These are phyloP conservation scores for Melipona quadrifasciata DNA, from an alignment of 1,140 invertebrate genomes.

Conservation along the genomic window DNA sequence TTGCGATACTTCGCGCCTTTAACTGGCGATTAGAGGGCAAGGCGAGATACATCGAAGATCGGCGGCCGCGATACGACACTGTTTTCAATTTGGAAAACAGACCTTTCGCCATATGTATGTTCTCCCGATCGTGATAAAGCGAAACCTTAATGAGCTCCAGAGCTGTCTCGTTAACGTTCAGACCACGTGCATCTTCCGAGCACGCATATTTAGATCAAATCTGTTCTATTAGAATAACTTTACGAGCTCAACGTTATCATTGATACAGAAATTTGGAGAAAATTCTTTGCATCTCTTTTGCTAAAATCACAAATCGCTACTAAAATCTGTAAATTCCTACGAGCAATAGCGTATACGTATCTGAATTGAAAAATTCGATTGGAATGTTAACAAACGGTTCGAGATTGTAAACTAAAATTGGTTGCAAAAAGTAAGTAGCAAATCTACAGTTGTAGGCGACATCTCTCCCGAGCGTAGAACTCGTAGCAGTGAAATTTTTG, in stretches of 20 bases:
- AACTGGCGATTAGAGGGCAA: slow-evolving; percentile 64
- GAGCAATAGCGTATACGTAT: too few relatives aligned
- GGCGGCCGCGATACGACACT: slow-evolving; percentile 42
- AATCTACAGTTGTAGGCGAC: slow-evolving; percentile 45
- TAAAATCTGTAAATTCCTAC: too few relatives aligned
- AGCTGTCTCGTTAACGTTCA: slow-evolving; percentile 61
- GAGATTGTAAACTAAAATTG: slow-evolving; percentile 51
- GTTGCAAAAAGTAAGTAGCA: slow-evolving; percentile 56
- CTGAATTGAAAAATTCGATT: background rate
- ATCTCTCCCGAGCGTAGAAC: background rate
- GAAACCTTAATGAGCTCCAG: slow-evolving; percentile 45
- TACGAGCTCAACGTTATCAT: background rate
- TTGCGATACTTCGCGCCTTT: slow-evolving; percentile 30
- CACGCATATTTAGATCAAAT: slow-evolving; percentile 32
- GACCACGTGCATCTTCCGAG: slow-evolving; percentile 16
- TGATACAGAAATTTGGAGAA: background rate
- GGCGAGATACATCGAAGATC: slow-evolving; percentile 38
- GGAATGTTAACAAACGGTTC: slow-evolving; percentile 9
- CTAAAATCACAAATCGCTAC: too few relatives aligned
- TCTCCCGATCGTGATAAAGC: slow-evolving; percentile 59
- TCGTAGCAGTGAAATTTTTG: background rate
- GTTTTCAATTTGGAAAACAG: slow-evolving; percentile 71
- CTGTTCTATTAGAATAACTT: background rate
- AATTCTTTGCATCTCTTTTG: too few relatives aligned
- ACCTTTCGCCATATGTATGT: slow-evolving; percentile 37